Base-by-base conservation (phyloP, 2,113 vertebrate genomes). In the Zapus hudsonius region DNA sequence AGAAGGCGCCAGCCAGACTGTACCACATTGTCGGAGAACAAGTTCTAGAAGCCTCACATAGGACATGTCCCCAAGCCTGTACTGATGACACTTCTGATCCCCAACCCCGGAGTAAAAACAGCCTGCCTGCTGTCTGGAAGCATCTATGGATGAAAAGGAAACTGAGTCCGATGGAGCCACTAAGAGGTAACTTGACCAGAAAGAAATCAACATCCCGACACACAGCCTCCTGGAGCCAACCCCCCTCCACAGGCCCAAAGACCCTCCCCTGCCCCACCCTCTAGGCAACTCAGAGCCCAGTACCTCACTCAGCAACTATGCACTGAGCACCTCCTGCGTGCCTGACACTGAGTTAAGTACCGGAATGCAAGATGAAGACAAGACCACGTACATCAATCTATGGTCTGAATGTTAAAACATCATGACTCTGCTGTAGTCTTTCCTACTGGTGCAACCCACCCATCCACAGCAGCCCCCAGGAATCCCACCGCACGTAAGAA, bases 311-410 rank as follows among this genome's bases (percentile, higher is more conserved):
- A 38, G 52, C 33, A 36, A 25, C 23, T 3, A 8, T 1, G 0
- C 2, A 0, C 16, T 0, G 40, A 44, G 84, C 83, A 40, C 79
- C 61, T 5, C 23, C 36, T 12, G 1, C 4, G 81, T 55, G 36
- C 74, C 25, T 3, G 31, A 73, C 25, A 4, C 72, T 25, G 23
- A 1, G 23, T 1, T 1, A n/a, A 33, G 38, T 36, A n/a, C 36
- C 10, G 4, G 15, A 33, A 31, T 6, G n/a, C n/a, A 4, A 52
- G 52, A 72, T 1, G 20, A 40, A 73, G n/a, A 10, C 1, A 2
- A 76, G 52, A 36, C 29, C 22, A 1, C 6, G 0, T 1, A 8
- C 19, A 1, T 2, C 22, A 25, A 6, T 0, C 61, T 29, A 22
- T 11, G 25, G 36, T 52, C n/a, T 72, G 47, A 19, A 40, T 5